Conservation (phyloP, 1,140 invertebrate genomes). For the Cotesia chilonis region DNA sequence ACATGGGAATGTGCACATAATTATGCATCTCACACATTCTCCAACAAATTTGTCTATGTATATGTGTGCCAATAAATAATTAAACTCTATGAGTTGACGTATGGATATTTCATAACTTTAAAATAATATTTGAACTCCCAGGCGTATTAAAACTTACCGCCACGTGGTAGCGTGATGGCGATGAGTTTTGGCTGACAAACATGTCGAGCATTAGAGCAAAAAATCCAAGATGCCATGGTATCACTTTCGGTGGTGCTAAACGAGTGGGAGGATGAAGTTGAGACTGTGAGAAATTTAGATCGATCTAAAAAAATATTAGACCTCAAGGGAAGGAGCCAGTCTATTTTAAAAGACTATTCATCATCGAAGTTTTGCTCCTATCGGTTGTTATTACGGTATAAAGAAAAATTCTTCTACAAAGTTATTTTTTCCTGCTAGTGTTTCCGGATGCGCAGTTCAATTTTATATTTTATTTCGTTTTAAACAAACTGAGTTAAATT, state of each 20-base stretch:
- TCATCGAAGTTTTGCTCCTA: too few relatives aligned
- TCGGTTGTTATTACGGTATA: neutral
- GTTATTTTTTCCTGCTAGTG: too few relatives aligned
- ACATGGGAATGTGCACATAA: slow-evolving; percentile 4
- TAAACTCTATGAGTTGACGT: neutral
- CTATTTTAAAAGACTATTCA: too few relatives aligned
- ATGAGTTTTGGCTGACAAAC: slow-evolving; percentile 5
- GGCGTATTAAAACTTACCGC: neutral
- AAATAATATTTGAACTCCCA: neutral
- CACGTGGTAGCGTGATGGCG: neutral
- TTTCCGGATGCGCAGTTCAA: too few relatives aligned
- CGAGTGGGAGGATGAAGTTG: neutral
- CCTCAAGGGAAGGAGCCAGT: too few relatives aligned
- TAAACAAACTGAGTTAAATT: too few relatives aligned
- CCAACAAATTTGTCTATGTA: too few relatives aligned
- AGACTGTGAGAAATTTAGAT: slow-evolving; percentile 13
- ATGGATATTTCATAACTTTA: neutral
- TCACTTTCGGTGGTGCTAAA: too few relatives aligned
- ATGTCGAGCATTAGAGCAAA: slow-evolving; percentile 19
- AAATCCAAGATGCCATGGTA: slow-evolving; percentile 4
- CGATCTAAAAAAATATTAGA: neutral
- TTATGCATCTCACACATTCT: neutral
- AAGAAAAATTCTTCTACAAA: neutral
- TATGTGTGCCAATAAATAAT: too few relatives aligned
- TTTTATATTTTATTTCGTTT: too few relatives aligned